phyloP scores from a whole-genome alignment of 2,888 invertebrate species.

The Xanthorhoe spadicearia region DNA sequence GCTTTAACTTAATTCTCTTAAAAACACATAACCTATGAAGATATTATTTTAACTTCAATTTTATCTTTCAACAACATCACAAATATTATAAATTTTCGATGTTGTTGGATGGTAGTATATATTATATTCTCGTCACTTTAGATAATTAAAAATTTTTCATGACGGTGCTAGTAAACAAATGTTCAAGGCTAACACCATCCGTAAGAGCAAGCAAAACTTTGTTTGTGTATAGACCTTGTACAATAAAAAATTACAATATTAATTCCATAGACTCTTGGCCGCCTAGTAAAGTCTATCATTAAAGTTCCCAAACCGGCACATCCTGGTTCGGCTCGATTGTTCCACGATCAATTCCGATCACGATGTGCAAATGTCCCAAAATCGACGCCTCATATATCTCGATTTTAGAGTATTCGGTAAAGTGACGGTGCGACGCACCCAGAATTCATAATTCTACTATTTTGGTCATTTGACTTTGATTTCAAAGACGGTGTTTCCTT shows the following conservation, averaged over 20 bases:
- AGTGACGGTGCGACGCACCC: conserved; percentile 52
- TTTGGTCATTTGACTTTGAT: conserved; percentile 32
- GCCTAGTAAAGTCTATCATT: conserved; percentile 20
- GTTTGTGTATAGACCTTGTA: neutral
- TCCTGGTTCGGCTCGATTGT: conserved; percentile 65
- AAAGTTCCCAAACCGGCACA: conserved; percentile 39
- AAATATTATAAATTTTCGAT: too few relatives aligned
- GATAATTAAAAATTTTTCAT: too few relatives aligned
- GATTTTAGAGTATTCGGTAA: conserved; percentile 70
- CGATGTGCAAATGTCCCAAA: conserved; percentile 63
- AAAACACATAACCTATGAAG: too few relatives aligned
- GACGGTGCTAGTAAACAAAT: too few relatives aligned
- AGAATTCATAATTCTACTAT: conserved; percentile 59
- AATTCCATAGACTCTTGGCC: conserved; percentile 13
- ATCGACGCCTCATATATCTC: conserved; percentile 77
- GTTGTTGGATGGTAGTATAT: too few relatives aligned
- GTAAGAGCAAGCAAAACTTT: neutral
- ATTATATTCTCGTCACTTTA: too few relatives aligned
- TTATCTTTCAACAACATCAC: too few relatives aligned
- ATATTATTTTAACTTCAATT: too few relatives aligned
- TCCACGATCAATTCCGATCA: conserved; percentile 66
- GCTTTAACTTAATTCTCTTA: too few relatives aligned
- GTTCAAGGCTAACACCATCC: too few relatives aligned
- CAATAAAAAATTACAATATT: neutral
- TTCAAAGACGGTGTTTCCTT: conserved; percentile 42